Evolutionary conservation across 2,797 vertebrate genomes (phyloP).

Genomic region (Pangasius mekongensis): DNA sequence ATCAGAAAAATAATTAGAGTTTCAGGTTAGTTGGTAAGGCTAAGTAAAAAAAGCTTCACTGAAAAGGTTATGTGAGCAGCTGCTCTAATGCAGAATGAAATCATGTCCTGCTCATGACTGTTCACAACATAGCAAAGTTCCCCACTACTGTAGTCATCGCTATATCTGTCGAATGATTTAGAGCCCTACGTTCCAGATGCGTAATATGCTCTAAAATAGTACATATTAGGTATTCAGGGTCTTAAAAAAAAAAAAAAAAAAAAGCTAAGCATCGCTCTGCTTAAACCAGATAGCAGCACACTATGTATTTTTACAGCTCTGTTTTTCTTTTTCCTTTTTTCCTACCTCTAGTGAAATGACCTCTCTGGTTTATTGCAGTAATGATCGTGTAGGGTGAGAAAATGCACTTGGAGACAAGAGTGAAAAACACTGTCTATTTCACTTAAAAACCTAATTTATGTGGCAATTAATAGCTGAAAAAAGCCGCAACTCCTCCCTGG

Average conservation of each 20-base stretch:
- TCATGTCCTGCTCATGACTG: constrained; percentile 80
- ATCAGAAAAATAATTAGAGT: constrained; percentile 32
- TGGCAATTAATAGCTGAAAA: constrained; percentile 65
- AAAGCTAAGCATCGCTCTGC: constrained; percentile 27
- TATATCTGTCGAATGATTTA: constrained; percentile 71
- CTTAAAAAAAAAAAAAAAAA: constrained; percentile 13
- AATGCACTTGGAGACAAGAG: constrained; percentile 55
- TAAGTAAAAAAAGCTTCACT: neutral
- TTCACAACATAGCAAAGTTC: constrained; percentile 73
- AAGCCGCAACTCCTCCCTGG: constrained; percentile 67
- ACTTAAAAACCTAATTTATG: constrained; percentile 65
- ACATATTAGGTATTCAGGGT: constrained; percentile 60
- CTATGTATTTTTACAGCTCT: constrained; percentile 36
- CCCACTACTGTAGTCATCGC: constrained; percentile 60
- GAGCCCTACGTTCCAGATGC: constrained; percentile 59
- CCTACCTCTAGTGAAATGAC: constrained; percentile 47
- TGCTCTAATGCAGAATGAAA: constrained; percentile 87
- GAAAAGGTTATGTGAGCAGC: constrained; percentile 74
- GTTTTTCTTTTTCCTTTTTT: constrained; percentile 35
- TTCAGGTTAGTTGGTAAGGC: neutral
- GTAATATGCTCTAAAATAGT: constrained; percentile 60
- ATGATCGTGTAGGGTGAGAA: constrained; percentile 55
- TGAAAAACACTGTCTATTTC: constrained; percentile 63
- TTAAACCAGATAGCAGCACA: constrained; percentile 37
- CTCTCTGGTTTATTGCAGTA: constrained; percentile 59